A percentile compares a stretch with the other conserved stretches of the same genome.
Evolutionary conservation across 1,140 invertebrate species (phyloP).

Genomic region (Ostrea edulis): DNA sequence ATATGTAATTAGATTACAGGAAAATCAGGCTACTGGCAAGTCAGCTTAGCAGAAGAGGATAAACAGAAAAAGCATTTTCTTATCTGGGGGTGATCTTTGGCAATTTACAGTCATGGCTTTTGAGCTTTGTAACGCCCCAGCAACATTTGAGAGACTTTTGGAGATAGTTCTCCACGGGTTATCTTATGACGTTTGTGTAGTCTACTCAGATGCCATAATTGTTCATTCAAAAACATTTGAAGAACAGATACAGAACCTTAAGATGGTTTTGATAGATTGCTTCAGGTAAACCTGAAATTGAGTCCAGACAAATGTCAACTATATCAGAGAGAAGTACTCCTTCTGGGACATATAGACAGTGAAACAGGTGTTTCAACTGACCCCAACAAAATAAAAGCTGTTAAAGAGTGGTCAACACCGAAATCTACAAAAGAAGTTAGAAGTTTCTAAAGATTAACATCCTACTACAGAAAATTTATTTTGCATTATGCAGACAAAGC

Average conservation of each 20-base stretch:
- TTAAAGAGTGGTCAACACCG: conserved; percentile 46
- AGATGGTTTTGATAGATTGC: conserved; percentile 55
- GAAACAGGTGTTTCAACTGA: conserved; percentile 42
- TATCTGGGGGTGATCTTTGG: conserved; percentile 21
- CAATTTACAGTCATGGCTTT: conserved; percentile 57
- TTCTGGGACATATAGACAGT: conserved; percentile 56
- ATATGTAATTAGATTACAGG: too few species aligned
- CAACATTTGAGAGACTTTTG: conserved; percentile 68
- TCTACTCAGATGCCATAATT: conserved; percentile 68
- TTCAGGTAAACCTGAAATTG: conserved; percentile 54
- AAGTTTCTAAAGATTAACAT: conserved; percentile 55
- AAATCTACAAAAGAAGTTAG: conserved; percentile 41
- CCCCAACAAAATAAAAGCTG: conserved; percentile 45
- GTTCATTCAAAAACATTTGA: conserved; percentile 50
- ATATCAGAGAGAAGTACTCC: conserved; percentile 52
- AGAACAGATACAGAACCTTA: conserved; percentile 42
- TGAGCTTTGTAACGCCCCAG: conserved; percentile 64
- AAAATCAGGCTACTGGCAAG: background rate
- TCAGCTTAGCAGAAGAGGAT: too few species aligned
- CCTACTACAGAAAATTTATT: conserved; percentile 52
- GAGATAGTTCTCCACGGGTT: conserved; percentile 59
- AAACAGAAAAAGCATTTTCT: background rate
- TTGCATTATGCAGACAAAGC: conserved; percentile 52
- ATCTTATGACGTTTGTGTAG: conserved; percentile 47
- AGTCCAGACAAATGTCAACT: conserved; percentile 62